Percentiles rank a stretch among this genome's conserved stretches.
Evolutionary conservation across 1,140 invertebrate species (phyloP).

Genomic region (Amphibalanus amphitrite): DNA sequence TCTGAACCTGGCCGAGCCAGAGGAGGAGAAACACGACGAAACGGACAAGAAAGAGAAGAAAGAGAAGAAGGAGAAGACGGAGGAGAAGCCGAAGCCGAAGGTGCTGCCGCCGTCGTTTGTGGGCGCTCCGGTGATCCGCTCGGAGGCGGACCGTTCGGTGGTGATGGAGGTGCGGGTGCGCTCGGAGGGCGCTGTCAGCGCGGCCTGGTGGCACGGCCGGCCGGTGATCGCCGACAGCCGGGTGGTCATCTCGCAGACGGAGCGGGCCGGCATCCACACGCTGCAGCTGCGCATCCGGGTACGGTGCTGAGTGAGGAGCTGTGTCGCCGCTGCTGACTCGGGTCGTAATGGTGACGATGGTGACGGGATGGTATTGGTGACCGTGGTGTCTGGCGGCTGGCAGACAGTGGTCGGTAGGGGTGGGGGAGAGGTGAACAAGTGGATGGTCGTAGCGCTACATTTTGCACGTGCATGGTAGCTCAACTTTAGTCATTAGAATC

Average conservation of each 20-base stretch:
- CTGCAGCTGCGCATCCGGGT: not conserved
- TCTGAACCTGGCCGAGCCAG: not conserved
- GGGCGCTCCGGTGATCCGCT: constrained; percentile 69
- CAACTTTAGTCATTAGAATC: no score
- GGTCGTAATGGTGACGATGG: no score
- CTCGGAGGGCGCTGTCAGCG: constrained; percentile 35
- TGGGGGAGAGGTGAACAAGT: no score
- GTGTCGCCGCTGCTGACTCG: no score
- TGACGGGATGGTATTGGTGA: no score
- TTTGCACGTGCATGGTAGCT: no score
- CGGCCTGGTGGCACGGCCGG: not conserved
- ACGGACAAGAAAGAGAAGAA: no score
- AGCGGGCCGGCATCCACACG: not conserved
- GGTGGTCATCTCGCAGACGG: not conserved
- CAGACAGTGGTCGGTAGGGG: no score
- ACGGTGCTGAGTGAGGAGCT: not conserved
- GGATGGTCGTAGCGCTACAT: no score
- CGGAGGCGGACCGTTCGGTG: constrained; percentile 61
- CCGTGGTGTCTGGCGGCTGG: no score
- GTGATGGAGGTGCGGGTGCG: constrained; percentile 75
- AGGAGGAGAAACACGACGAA: not conserved
- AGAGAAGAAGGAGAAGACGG: no score
- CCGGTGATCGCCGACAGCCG: not conserved
- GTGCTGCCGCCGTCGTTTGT: not conserved
- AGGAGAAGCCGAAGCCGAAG: not conserved